Evolutionary conservation across 2,888 invertebrate genomes (phyloP).

Genomic region (Phortica okadai): DNA sequence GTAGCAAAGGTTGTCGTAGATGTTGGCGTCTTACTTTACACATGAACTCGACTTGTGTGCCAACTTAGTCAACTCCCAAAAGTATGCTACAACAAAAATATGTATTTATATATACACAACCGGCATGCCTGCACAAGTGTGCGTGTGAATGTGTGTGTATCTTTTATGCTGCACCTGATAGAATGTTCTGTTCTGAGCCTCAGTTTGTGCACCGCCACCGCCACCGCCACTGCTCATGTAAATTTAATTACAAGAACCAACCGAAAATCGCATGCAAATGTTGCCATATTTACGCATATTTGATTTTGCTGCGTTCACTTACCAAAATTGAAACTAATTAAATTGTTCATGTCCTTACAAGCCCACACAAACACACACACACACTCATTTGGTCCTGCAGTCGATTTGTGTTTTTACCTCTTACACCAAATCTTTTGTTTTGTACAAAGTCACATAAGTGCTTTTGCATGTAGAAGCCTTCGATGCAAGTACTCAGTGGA

Average conservation of each 20-base stretch:
- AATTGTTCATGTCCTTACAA: constrained; percentile 51
- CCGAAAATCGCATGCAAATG: constrained; percentile 28
- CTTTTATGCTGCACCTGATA: constrained; percentile 25
- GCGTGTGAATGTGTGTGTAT: constrained; percentile 31
- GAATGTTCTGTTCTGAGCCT: neutral
- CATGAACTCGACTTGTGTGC: neutral
- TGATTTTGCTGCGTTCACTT: constrained; percentile 52
- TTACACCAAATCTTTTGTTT: neutral
- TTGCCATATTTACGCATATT: constrained; percentile 63
- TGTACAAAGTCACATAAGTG: neutral
- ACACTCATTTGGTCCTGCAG: neutral
- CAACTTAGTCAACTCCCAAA: constrained; percentile 34
- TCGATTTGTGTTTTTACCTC: neutral
- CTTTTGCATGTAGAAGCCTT: too few species aligned
- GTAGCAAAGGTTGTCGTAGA: neutral
- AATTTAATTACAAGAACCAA: constrained; percentile 63
- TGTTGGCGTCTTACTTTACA: neutral
- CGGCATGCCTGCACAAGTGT: constrained; percentile 24
- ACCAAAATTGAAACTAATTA: constrained; percentile 55
- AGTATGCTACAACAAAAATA: constrained; percentile 53
- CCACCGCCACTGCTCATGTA: constrained; percentile 53
- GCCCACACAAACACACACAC: neutral
- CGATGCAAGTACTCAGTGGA: too few species aligned
- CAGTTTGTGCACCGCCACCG: neutral
- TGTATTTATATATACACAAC: constrained; percentile 2